Base-by-base conservation (phyloP, 2,113 vertebrate genomes). In the Cynoglossus semilaevis region DNA sequence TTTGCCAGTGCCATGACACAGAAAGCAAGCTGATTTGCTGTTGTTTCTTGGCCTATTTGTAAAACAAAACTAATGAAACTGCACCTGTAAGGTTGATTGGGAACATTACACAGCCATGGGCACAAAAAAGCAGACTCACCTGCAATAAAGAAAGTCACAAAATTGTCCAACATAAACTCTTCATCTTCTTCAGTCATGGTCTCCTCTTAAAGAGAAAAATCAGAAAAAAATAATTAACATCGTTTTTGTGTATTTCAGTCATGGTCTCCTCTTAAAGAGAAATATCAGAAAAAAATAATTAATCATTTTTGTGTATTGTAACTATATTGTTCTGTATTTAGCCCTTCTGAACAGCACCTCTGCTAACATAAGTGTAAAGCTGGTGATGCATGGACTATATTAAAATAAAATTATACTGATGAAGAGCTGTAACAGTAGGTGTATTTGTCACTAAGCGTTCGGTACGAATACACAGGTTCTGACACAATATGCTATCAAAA, bases 71-170 rank as follows among this genome's bases (percentile, higher is more conserved):
- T 45, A 15, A 43, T 8, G 8, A 17, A 17, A 13, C 11, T 41
- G 11, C 10, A 40, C 4, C 38, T 40, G 13, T 9, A 40, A 40
- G 3, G 5, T 8, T 13, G 12, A 7, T 69, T 46, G 36, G 8
- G 4, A 42, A 9, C 16, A 29, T 35, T 69, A 41, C 17, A 50
- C 18, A 43, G 19, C 10, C n/a, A 0, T 22, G 12, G 44, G 11
- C 7, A 70, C 7, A 0, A 16, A 50, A 10, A 42, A 22, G 4
- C 9, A 41, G 0, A 89, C 94, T 51, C 41, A 95, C 96, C 96
- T 0, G 93, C 95, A 34, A 96, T 89, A 81, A 98, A 95, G 85
- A 97, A 97, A 8, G 94, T 94, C 49, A 98, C 79, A 2, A 97
- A 95, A 46, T 97, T 98, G 84, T 98, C 96, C 84, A 97, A 36